Base-by-base conservation (phyloP, 2,797 vertebrate species). In the Tapirus indicus region DNA sequence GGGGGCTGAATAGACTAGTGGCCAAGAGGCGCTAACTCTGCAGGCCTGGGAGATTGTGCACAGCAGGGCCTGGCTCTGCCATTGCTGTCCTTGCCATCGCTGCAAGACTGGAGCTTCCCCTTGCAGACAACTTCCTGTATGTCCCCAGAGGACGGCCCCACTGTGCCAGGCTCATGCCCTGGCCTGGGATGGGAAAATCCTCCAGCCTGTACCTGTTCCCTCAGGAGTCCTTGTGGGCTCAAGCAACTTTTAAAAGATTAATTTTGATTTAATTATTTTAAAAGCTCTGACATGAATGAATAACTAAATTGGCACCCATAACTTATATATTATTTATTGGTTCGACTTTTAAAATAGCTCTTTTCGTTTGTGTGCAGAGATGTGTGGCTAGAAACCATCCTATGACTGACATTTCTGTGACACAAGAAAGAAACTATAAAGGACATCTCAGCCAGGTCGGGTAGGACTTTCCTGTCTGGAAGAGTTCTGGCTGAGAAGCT, bases 271-370 rank as follows among this genome's bases (percentile, higher is more conserved):
- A 94, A 90, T 96, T 95, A 88, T 97, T 97, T 84, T 97, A 44
- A 97, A 95, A 96, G 83, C 92, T 95, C 80, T 75, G 80, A 82
- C 84, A n/a, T 91, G 88, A 96, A 95, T 95, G 87, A 97, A 93
- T 95, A 95, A 93, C 66, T 87, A 82, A 93, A 95, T 83, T 97
- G 94, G 93, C 94, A 94, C 87, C 93, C 87, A 69, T 94, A 90
- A 92, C 84, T 95, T 87, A 79, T 97, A 58, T 95, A 97, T 96
- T 97, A 97, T 98, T 96, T 92, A 94, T 88, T 84, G 68, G 84
- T 78, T 78, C 56, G 17, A 14, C 79, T 96, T 97, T 95, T 97
- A 69, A 97, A 95, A 94, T 94, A 96, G 91, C 87, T 94, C 83
- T 96, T 95, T 95, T 96, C 44, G 6, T 92, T 91, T 90, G 80